phyloP scores from a whole-genome alignment of 2,113 vertebrate species.

The Struthidea cinerea region DNA sequence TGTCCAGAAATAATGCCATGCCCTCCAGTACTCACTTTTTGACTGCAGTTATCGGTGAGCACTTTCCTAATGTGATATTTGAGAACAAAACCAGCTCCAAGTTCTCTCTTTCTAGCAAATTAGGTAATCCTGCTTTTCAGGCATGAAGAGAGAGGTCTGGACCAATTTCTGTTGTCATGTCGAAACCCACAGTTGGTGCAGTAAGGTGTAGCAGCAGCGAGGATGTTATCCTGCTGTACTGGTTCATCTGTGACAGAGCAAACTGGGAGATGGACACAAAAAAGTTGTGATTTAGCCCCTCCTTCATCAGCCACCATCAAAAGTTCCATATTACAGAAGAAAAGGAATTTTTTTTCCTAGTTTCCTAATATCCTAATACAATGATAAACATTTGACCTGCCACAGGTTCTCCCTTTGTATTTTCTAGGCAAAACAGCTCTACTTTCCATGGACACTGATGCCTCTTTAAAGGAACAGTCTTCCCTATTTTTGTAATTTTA shows the following conservation, averaged over 20 bases:
- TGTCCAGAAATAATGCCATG: not conserved
- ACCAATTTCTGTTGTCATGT: not conserved
- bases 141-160: not conserved
- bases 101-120: not conserved
- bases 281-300: not conserved
- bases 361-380: not conserved
- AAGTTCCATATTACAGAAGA: not conserved
- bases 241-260: not conserved
- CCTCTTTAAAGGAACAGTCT: not conserved
- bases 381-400: not conserved
- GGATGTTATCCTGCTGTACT: not conserved
- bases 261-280: not conserved
- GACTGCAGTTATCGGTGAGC: not conserved
- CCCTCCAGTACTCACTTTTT: not conserved
- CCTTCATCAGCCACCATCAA: not conserved
- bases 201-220: not conserved
- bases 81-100: not conserved
- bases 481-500: not conserved
- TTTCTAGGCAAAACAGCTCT: not conserved
- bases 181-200: rapidly evolving
- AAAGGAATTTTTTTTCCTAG: not conserved
- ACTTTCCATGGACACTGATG: not conserved
- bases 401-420: rapidly evolving
- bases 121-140: not conserved
- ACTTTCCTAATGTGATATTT: not conserved